Evolutionary conservation across 2,888 invertebrate genomes (phyloP).

Genomic region (Trachelus tabidus): DNA sequence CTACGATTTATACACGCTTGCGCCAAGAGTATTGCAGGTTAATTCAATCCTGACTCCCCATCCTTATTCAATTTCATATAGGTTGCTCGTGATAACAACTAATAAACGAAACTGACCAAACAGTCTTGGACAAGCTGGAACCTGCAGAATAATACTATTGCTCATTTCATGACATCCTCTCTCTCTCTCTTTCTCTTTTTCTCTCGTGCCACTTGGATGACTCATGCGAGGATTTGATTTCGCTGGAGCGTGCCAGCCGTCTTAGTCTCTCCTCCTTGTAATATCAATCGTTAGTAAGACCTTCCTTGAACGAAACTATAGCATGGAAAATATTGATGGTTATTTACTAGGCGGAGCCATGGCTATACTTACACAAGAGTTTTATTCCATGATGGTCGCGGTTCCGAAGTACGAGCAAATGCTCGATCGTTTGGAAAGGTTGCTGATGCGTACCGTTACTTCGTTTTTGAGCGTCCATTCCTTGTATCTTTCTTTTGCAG

Average conservation of each 20-base stretch:
- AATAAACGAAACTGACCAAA: neutral
- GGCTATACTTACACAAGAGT: neutral
- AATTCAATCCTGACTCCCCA: neutral
- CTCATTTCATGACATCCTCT: neutral
- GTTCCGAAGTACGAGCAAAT: constrained; percentile 2
- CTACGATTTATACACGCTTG: neutral
- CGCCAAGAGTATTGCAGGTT: neutral
- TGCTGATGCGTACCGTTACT: too few species aligned
- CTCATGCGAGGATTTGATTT: constrained; percentile 5
- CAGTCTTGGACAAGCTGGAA: neutral
- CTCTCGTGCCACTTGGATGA: constrained; percentile 4
- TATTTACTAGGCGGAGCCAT: neutral
- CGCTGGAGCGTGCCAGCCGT: neutral
- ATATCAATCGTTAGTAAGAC: neutral
- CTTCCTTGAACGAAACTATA: neutral
- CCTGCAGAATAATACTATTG: neutral
- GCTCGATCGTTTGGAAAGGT: constrained; percentile 11
- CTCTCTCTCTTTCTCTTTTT: neutral
- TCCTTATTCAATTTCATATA: neutral
- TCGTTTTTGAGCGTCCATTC: too few species aligned
- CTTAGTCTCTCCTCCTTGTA: neutral
- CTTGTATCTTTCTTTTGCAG: too few species aligned
- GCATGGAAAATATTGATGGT: neutral
- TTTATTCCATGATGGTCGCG: neutral
- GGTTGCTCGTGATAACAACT: neutral